Evolutionary conservation across 1,140 invertebrate species (phyloP).

Genomic region (Orius insidiosus): DNA sequence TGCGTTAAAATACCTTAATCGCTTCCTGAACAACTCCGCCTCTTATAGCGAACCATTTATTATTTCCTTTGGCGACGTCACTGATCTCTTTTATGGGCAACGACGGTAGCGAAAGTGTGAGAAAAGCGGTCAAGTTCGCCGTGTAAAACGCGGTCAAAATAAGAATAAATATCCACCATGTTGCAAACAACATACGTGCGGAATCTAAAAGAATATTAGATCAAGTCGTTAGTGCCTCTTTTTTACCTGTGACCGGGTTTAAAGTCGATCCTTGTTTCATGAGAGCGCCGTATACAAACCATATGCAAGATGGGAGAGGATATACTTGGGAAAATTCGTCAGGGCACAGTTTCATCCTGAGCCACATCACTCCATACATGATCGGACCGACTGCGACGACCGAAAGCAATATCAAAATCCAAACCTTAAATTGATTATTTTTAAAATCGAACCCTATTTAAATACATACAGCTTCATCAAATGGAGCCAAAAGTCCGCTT

Average conservation of each 20-base stretch:
- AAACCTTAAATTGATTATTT: too few species aligned
- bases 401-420: too few species aligned
- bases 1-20: constrained; percentile 45
- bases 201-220: constrained; percentile 36
- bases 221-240: neutral
- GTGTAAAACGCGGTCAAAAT: constrained; percentile 82
- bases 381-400: too few species aligned
- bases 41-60: constrained; percentile 45
- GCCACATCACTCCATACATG: too few species aligned
- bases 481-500: too few species aligned
- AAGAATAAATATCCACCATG: constrained; percentile 82
- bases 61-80: constrained; percentile 45
- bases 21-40: constrained; percentile 47
- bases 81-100: constrained; percentile 49
- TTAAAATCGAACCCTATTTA: too few species aligned
- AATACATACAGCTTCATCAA: too few species aligned
- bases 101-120: constrained; percentile 67
- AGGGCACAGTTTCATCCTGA: too few species aligned
- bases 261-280: too few species aligned
- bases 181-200: constrained; percentile 63
- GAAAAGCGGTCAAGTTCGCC: constrained; percentile 74
- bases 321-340: too few species aligned
- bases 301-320: too few species aligned
- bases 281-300: too few species aligned
- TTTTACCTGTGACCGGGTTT: neutral